Evolutionary conservation across 2,888 invertebrate species (phyloP), one percentile per base, ranked within the genome.

Genomic region (Drosophila demipolita): DNA sequence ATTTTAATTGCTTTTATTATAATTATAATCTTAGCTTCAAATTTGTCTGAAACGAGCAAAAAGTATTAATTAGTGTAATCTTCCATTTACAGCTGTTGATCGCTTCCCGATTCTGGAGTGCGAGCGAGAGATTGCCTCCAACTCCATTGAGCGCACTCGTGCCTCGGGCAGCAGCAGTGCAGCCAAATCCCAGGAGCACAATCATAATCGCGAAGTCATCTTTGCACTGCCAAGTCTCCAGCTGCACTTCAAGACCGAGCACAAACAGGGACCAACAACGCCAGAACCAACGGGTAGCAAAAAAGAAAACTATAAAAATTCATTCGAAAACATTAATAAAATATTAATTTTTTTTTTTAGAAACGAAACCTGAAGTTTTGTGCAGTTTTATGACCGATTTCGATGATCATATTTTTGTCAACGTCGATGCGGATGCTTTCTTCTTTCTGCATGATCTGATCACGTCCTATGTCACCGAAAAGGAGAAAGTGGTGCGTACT

Each of bases 311-410:
- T 12, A 29, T 15, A 23, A 23, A 23, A 45, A 8, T 8, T 12
- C 1, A 5, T 23, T 32, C 0, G n/a, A 23, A 7, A 26, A 35
- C 40, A 17, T 17, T 12, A 12, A 0, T 12, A 7, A 49, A 45
- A 29, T 20, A 48, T 11, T 8, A 4, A 4, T 2, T 40, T 3
- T 50, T 17, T 65, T 45, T 68, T 73, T 89, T 88, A 96, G 96
- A 95, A 83, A 95, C 95, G 64, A 98, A 97, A 92, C 98, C 99
- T 2, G 95, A 96, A 58, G 99, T 99, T 36, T 97, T 98, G 87
- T 99, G 99, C 94, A 98, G 98, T 93, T 99, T 99, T 93, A 98
- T 99, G 72, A 99, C 99, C 2, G 99, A 99, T 93, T 99, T 99
- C 94, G 98, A 99, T 92, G 99, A 99, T 93, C 99, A 99, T 93